phyloP scores from a whole-genome alignment of 2,113 vertebrate species.

The Burhinus oedicnemus region DNA sequence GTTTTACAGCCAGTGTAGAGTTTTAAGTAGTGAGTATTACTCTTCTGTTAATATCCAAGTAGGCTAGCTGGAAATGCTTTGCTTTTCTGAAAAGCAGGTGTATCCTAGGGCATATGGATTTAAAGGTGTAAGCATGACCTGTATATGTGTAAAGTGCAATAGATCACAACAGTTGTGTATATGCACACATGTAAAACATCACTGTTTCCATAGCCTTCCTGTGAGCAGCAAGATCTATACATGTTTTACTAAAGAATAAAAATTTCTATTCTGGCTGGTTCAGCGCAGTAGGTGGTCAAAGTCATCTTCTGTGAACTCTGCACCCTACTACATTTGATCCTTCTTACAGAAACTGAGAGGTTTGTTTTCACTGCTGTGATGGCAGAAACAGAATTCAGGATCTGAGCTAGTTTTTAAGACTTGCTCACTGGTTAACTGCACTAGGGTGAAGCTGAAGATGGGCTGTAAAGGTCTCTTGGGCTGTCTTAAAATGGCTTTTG shows the following conservation, averaged over 20 bases:
- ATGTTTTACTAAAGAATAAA: background rate
- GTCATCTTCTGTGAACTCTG: background rate
- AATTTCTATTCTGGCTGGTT: background rate
- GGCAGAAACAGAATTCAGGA: background rate
- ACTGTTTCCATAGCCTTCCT: background rate
- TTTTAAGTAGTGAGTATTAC: background rate
- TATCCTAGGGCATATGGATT: background rate
- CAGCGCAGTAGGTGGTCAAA: background rate
- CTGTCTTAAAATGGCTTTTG: background rate
- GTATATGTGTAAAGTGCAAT: background rate
- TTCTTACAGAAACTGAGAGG: background rate
- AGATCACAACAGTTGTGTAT: background rate
- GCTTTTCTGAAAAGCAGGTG: background rate
- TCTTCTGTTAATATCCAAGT: no score
- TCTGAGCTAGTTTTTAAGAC: background rate
- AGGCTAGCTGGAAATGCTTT: background rate
- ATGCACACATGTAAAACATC: background rate
- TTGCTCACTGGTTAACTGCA: background rate
- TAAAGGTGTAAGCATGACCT: background rate
- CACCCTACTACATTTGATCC: no score
- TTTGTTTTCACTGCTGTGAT: background rate
- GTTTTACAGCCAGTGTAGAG: background rate
- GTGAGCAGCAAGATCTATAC: background rate
- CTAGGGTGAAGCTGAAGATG: background rate
- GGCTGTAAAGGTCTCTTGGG: background rate